Evolutionary conservation across 2,113 vertebrate genomes (phyloP).

Genomic region (Daphoenositta chrysoptera): DNA sequence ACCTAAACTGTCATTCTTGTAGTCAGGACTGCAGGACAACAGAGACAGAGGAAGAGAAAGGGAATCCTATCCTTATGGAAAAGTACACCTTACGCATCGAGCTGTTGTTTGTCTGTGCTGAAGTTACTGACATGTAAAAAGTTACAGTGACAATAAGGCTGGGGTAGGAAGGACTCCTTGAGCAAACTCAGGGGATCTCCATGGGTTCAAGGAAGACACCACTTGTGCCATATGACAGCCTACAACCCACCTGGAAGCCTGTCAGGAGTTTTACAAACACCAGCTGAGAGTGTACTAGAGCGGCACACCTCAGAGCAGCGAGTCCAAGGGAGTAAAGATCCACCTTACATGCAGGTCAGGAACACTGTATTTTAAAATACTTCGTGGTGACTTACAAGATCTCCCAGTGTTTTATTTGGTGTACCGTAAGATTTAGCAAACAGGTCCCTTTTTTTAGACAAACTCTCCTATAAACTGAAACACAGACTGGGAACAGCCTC

Average conservation of each 20-base stretch:
- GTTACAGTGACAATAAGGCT: background rate
- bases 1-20: background rate
- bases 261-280: background rate
- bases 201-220: background rate
- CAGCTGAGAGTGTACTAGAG: rapidly evolving
- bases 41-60: background rate
- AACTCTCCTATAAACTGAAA: background rate
- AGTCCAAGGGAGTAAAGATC: background rate
- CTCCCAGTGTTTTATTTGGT: background rate
- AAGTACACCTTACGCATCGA: rapidly evolving
- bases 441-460: background rate
- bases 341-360: background rate
- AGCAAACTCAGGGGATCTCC: background rate
- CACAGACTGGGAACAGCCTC: background rate
- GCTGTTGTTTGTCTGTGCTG: background rate
- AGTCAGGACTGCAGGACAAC: background rate
- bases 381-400: background rate
- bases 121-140: background rate
- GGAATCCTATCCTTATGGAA: background rate
- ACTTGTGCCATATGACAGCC: background rate
- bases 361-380: background rate
- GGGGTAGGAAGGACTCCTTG: background rate
- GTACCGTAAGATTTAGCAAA: background rate
- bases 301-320: rapidly evolving
- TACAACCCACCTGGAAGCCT: background rate